These are phyloP conservation scores for Hemaris fuciformis DNA, from an alignment of 2,888 invertebrate genomes.

Conservation along the genomic window DNA sequence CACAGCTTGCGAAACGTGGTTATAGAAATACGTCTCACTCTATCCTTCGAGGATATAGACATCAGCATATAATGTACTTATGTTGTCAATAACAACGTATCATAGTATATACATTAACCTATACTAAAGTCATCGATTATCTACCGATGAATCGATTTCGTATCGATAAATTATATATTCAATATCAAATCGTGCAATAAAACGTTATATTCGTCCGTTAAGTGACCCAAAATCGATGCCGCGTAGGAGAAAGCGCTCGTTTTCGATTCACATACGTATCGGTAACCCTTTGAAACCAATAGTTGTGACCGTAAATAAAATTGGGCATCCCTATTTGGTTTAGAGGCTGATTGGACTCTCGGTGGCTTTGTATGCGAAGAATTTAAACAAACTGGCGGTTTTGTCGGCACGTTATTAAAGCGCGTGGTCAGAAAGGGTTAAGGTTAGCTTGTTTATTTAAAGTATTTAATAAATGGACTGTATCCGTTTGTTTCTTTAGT, in stretches of 20 bases:
- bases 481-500: too few relatives aligned
- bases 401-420: background rate
- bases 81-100: too few relatives aligned
- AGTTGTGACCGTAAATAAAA: background rate
- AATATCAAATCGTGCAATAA: conserved; percentile 28
- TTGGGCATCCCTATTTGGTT: background rate
- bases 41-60: too few relatives aligned
- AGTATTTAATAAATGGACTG: too few relatives aligned
- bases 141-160: background rate
- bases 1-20: too few relatives aligned
- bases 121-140: background rate
- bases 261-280: conserved; percentile 41
- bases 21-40: too few relatives aligned
- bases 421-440: background rate
- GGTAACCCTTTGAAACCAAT: conserved; percentile 14
- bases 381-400: background rate
- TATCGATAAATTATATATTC: conserved; percentile 24
- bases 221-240: conserved; percentile 46
- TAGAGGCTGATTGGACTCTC: background rate
- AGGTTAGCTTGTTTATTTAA: background rate
- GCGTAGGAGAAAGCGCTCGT: conserved; percentile 43
- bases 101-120: background rate
- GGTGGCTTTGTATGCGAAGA: background rate
- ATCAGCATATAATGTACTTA: too few relatives aligned
- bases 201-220: conserved; percentile 42